Conservation (phyloP, 2,113 vertebrate species). For the Xenopus laevis region DNA sequence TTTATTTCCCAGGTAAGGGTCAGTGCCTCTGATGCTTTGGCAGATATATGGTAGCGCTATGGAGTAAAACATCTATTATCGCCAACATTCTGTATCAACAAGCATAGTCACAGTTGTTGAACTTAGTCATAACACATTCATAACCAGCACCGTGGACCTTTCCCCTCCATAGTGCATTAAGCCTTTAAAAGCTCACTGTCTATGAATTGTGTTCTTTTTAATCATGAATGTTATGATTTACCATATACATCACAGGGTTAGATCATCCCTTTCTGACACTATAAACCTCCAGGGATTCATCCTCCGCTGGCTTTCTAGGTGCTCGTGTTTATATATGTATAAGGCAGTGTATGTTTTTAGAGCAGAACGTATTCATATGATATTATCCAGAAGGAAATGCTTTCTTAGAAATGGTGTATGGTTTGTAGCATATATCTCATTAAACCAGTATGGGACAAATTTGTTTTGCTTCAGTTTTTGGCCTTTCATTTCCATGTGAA, state of each 20-base stretch:
- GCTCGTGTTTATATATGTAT: slow-evolving; percentile 30
- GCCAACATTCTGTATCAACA: no score
- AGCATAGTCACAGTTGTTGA: no score
- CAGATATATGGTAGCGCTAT: no score
- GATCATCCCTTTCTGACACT: slow-evolving; percentile 32
- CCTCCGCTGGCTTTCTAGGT: slow-evolving; percentile 2
- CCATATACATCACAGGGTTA: slow-evolving; percentile 21
- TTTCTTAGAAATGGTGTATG: not conserved
- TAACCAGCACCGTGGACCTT: not conserved
- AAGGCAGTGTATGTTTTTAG: slow-evolving; percentile 21
- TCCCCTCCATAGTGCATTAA: slow-evolving; percentile 9
- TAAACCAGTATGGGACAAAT: no score
- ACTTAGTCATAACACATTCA: not conserved
- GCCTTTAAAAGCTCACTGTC: slow-evolving; percentile 31
- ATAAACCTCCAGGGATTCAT: slow-evolving; percentile 34
- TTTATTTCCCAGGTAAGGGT: no score
- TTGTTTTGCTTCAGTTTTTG: no score
- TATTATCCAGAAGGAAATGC: slow-evolving; percentile 33
- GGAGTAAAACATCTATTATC: no score
- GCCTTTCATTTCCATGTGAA: no score
- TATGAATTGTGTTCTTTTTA: slow-evolving; percentile 24
- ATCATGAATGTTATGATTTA: slow-evolving; percentile 43
- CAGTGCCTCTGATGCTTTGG: no score
- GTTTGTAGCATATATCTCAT: no score
- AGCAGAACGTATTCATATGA: slow-evolving; percentile 27